Evolutionary conservation across 1,140 invertebrate species (phyloP).

Genomic region (Calliopsis andreniformis): DNA sequence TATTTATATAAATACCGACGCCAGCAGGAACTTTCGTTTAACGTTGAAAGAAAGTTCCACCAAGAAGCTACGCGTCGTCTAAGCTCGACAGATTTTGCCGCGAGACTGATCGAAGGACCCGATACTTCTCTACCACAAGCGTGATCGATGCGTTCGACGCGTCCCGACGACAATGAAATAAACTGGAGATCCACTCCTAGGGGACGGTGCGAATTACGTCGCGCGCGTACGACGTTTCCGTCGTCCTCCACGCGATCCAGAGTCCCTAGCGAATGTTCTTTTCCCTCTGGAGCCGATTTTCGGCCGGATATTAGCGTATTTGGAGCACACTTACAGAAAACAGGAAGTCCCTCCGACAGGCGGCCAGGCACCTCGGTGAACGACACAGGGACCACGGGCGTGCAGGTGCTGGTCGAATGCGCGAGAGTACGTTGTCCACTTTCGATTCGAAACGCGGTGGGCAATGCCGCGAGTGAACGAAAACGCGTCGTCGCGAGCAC

Average conservation of each 20-base stretch:
- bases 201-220: not conserved
- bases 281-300: not conserved
- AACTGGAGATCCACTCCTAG: not conserved
- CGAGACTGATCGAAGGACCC: too few relatives aligned
- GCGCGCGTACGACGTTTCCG: not conserved
- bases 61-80: too few relatives aligned
- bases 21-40: too few relatives aligned
- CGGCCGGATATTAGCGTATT: conserved; percentile 2
- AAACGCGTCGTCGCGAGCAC: conserved; percentile 22
- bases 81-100: too few relatives aligned
- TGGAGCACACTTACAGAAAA: conserved; percentile 14
- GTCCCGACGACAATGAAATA: not conserved
- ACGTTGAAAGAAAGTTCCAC: too few relatives aligned
- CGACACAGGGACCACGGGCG: conserved; percentile 5
- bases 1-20: too few relatives aligned
- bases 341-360: conserved; percentile 12
- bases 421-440: conserved; percentile 29
- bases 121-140: too few relatives aligned
- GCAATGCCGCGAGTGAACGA: conserved; percentile 12
- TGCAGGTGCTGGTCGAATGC: conserved; percentile 15
- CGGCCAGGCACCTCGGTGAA: conserved; percentile 15
- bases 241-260: not conserved
- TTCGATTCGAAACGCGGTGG: conserved; percentile 14
- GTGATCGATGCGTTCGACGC: conserved; percentile 6
- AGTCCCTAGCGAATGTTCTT: too few relatives aligned